Percentiles rank a stretch among this genome's conserved stretches.
phyloP scores from a whole-genome alignment of 1,140 invertebrate species.

The Eufriesea mexicana region DNA sequence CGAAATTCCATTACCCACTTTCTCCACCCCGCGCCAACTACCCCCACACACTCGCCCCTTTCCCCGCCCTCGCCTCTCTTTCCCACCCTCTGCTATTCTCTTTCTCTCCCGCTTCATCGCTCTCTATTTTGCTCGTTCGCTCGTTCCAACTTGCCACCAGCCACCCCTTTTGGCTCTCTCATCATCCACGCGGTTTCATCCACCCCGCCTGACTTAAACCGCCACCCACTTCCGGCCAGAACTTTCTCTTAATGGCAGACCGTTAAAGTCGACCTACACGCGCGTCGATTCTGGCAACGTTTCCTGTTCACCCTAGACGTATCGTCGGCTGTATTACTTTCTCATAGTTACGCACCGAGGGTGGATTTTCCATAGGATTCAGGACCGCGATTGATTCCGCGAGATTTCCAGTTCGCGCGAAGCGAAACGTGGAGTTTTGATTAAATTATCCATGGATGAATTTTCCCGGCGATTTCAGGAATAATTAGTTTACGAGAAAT shows the following conservation, averaged over 20 bases:
- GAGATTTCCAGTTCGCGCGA: too few species aligned
- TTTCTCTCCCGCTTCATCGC: conserved; percentile 16
- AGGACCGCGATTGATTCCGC: too few species aligned
- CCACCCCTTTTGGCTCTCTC: conserved; percentile 58
- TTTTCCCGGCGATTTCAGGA: too few species aligned
- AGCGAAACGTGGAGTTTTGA: too few species aligned
- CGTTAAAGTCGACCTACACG: conserved; percentile 46
- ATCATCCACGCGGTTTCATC: conserved; percentile 63
- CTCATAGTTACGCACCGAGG: too few species aligned
- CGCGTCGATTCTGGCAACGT: not conserved
- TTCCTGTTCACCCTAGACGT: too few species aligned
- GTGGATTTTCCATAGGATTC: too few species aligned
- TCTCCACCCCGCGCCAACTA: conserved; percentile 56
- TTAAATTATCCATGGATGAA: too few species aligned
- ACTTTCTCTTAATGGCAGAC: conserved; percentile 68
- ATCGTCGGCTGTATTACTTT: too few species aligned
- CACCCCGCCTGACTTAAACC: conserved; percentile 50
- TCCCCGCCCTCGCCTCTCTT: conserved; percentile 21
- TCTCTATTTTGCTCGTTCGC: conserved; percentile 31
- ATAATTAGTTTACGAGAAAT: too few species aligned
- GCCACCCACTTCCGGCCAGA: conserved; percentile 67
- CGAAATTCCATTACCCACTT: conserved; percentile 78
- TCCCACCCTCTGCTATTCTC: conserved; percentile 34
- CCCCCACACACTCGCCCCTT: conserved; percentile 32
- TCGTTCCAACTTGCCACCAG: not conserved